Base-by-base conservation (phyloP, 2,797 vertebrate genomes). In the Platalea minor region DNA sequence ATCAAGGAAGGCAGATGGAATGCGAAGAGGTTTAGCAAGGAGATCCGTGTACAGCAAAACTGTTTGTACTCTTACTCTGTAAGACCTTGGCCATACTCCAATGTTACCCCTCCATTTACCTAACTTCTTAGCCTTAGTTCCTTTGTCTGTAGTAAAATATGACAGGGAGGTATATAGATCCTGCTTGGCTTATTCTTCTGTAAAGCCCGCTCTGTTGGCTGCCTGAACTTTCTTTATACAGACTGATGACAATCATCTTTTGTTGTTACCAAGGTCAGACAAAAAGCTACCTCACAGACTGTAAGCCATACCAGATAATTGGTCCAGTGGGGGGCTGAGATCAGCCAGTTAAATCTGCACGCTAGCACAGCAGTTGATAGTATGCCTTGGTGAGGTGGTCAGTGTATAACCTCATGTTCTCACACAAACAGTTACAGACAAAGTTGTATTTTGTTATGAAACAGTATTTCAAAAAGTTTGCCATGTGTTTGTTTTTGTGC, bases 341-440 rank as follows among this genome's bases (percentile, higher is more conserved):
- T 8, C 31, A 56, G 53, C 13, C 33, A 1, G 29, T 35, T 33
- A 12, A 13, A 25, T 8, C 43, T 28, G 20, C 35, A 13, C 7
- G 3, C 41, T 39, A 2, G 15, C 39, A 11, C 65, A 50, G 43
- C 26, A 82, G 67, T 31, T 67, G 7, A 24, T 1, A 8, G 19
- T 1, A 33, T 35, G 70, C 53, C 33, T 29, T 13, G 51, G 33
- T 8, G 67, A 39, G 68, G 25, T 8, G 17, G 9, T 18, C 48
- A 18, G 21, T 8, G 9, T 11, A 2, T 3, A 21, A 21, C 65
- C 29, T 35, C 2, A 0, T 11, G 5, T 35, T 67, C 17, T 63
- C 15, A 21, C 48, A 19, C 11, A 19, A 5, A 37, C 24, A 61
- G 19, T 9, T 17, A 14, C 16, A 57, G 23, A 13, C 13, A 17